Conservation (phyloP, 2,888 invertebrate species). For the Drosophila pegasa region DNA sequence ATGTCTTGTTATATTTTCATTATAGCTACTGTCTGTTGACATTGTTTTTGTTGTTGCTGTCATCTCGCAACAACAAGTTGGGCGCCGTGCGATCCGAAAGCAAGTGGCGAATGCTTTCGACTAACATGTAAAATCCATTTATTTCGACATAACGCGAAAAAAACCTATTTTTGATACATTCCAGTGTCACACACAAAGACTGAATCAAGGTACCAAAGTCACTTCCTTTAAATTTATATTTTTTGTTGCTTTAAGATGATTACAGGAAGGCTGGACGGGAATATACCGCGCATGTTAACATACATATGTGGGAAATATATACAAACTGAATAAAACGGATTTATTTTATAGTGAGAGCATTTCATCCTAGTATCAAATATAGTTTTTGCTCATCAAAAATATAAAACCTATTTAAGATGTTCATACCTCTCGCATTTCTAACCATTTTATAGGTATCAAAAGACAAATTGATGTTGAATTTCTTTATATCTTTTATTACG, state of each 20-base stretch:
- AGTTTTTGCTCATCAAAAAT: too few species aligned
- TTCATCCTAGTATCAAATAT: too few species aligned
- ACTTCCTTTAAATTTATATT: conserved; percentile 45
- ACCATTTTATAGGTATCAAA: too few species aligned
- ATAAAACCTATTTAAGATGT: too few species aligned
- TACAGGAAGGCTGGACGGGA: neutral
- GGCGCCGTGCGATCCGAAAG: conserved; percentile 4
- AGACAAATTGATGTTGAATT: neutral
- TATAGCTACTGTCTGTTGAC: conserved; percentile 56
- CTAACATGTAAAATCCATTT: conserved; percentile 80
- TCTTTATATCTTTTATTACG: neutral
- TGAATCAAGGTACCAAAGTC: conserved; percentile 64
- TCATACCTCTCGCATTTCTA: too few species aligned
- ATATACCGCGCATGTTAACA: conserved; percentile 11
- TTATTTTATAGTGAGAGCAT: too few species aligned
- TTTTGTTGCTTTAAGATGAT: neutral
- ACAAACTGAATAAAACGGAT: too few species aligned
- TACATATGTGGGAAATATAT: too few species aligned
- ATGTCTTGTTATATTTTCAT: conserved; percentile 74
- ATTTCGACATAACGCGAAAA: conserved; percentile 76
- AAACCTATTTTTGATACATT: conserved; percentile 79
- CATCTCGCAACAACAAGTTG: conserved; percentile 8
- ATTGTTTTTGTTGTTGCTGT: conserved; percentile 13
- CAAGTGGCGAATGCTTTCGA: conserved; percentile 35
- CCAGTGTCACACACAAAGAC: conserved; percentile 33